phyloP scores from a whole-genome alignment of 2,888 invertebrate genomes.

The Aporophyla nigra region DNA sequence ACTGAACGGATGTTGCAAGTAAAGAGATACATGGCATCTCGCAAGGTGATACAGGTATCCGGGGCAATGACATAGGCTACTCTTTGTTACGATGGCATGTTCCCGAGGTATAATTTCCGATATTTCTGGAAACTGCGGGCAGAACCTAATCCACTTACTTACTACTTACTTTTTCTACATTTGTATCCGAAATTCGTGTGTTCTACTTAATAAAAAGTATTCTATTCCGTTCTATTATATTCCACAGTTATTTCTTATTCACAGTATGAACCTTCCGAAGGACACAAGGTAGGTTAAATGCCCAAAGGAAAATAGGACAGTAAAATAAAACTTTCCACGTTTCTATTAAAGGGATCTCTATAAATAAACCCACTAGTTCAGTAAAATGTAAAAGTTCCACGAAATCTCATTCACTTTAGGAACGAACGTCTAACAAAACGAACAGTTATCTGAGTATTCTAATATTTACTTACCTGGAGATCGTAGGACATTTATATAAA shows the following conservation, averaged over 20 bases:
- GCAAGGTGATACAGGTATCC: no score
- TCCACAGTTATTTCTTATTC: neutral
- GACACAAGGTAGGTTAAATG: neutral
- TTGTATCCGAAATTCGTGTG: no score
- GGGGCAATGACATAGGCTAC: no score
- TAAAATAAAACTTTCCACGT: neutral
- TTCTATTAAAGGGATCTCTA: slow-evolving; percentile 10
- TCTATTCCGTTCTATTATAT: no score
- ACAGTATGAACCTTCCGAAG: neutral
- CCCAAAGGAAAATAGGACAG: neutral
- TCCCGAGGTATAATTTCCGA: no score
- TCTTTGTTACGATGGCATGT: no score
- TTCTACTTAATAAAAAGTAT: no score
- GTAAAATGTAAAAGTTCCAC: neutral
- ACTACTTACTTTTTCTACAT: no score
- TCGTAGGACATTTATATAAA: slow-evolving; percentile 21
- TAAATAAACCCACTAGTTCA: slow-evolving; percentile 20
- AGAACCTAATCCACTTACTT: no score
- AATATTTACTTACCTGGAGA: slow-evolving; percentile 42
- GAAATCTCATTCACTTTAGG: slow-evolving; percentile 21
- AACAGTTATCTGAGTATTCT: slow-evolving; percentile 20
- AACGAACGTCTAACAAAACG: slow-evolving; percentile 21
- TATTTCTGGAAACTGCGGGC: no score
- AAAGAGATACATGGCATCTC: no score
- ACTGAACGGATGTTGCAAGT: no score